Percentiles rank a stretch among this genome's conserved stretches.
phyloP scores from a whole-genome alignment of 2,113 vertebrate species.

The Balaeniceps rex region DNA sequence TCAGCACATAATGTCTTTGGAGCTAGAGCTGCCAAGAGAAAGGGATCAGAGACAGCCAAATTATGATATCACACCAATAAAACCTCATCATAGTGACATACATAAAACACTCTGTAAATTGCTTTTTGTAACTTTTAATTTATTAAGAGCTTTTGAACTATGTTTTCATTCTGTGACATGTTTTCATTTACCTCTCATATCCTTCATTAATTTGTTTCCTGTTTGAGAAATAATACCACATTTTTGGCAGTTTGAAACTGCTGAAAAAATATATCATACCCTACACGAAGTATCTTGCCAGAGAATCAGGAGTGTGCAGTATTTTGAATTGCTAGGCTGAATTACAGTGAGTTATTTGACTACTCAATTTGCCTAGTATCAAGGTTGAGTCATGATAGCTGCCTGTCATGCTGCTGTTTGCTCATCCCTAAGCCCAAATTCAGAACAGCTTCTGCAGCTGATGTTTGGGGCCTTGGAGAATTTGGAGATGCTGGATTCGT shows the following conservation, averaged over 20 bases:
- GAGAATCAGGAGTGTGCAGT: neutral
- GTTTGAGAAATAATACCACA: slow-evolving; percentile 56
- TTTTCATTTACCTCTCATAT: slow-evolving; percentile 68
- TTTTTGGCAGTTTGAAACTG: slow-evolving; percentile 45
- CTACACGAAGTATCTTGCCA: slow-evolving; percentile 28
- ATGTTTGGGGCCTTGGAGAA: neutral
- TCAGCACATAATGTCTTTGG: slow-evolving; percentile 69
- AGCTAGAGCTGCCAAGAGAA: slow-evolving; percentile 72
- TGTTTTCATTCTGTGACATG: slow-evolving; percentile 71
- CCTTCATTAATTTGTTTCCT: slow-evolving; percentile 69
- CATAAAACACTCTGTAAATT: slow-evolving; percentile 78
- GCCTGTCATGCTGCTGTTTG: neutral
- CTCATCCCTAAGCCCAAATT: neutral
- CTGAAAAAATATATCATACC: slow-evolving; percentile 41
- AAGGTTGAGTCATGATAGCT: neutral
- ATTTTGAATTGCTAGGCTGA: slow-evolving; percentile 15
- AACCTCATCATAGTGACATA: slow-evolving; percentile 75
- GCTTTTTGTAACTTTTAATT: slow-evolving; percentile 77
- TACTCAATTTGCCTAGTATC: neutral
- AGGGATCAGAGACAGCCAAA: slow-evolving; percentile 76
- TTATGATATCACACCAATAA: slow-evolving; percentile 83
- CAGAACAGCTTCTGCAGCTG: neutral
- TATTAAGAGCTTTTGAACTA: slow-evolving; percentile 73
- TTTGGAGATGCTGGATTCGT: neutral
- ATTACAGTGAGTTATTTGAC: neutral